These are phyloP conservation scores for Amiota mariae DNA, from an alignment of 2,888 invertebrate genomes.

Conservation along the genomic window DNA sequence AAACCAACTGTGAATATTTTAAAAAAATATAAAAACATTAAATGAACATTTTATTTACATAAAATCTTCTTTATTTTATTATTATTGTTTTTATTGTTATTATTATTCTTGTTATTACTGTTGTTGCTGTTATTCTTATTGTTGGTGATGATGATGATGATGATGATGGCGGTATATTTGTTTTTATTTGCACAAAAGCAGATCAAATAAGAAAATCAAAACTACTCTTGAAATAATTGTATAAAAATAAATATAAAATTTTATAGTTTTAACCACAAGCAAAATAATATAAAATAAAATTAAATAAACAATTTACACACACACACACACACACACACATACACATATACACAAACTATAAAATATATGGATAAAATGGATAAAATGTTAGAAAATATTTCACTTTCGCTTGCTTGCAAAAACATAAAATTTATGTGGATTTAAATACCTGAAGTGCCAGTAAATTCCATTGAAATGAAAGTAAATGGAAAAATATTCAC, in stretches of 20 bases:
- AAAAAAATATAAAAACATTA: too few species aligned
- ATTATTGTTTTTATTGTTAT: conserved; percentile 38
- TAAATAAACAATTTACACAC: conserved; percentile 7
- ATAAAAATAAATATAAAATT: conserved; percentile 19
- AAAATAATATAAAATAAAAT: neutral
- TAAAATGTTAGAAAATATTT: neutral
- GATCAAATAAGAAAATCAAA: too few species aligned
- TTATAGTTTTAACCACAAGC: conserved; percentile 1
- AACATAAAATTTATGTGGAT: conserved; percentile 19
- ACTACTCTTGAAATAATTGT: conserved; percentile 3
- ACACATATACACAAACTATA: too few species aligned
- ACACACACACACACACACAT: neutral
- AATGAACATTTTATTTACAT: too few species aligned
- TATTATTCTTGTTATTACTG: conserved; percentile 41
- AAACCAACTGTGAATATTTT: too few species aligned
- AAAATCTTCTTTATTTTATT: neutral
- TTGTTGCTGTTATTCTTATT: conserved; percentile 35
- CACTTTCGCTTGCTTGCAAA: conserved; percentile 26
- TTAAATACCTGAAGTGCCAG: conserved; percentile 22
- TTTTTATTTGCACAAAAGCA: too few species aligned
- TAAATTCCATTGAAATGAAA: too few species aligned
- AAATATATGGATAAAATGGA: too few species aligned
- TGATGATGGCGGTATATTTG: too few species aligned
- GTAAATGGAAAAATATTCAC: neutral
- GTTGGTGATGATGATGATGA: conserved; percentile 46